Evolutionary conservation across 2,113 vertebrate genomes (phyloP), one percentile per base, ranked within the genome.

Genomic region (Globicephala melas): DNA sequence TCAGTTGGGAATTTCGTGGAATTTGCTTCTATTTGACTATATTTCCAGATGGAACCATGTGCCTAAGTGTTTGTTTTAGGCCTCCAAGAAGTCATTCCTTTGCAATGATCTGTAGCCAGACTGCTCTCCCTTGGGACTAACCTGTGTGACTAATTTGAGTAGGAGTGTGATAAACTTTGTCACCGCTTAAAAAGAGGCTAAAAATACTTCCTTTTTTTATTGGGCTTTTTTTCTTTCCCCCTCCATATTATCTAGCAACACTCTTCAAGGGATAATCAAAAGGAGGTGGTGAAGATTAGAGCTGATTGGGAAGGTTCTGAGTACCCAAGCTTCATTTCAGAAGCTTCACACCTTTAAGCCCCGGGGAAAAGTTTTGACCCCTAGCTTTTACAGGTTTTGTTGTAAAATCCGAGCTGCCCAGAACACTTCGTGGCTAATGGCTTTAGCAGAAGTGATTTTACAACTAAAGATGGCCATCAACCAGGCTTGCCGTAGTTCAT

Each of bases 391-490:
- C 98, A 98, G 98, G 97, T 98, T 98, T 98, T 98, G 97, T 98
- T 97, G 96, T 98, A 99, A 99, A 99, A 99, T 98, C 94, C 11
- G 92, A 98, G 97, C 98, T 98, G 95, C 98, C 97, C 98, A 97
- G 97, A 98, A 98, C 97, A 73, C 98, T 98, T 95, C 33, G 96
- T 97, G 97, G 97, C 98, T 99, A 99, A 99, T 99, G 99, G 98
- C 94, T 99, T 99, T 99, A 98, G 98, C 99, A 99, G 99, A 98
- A 98, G 98, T 94, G 83, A 96, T 97, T 98, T 98, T 98, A 93
- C 97, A 89, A 86, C 96, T 97, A 95, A 96, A 86, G 87, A 98
- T 98, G 96, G 98, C 98, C 98, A 97, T 98, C 98, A 98, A 96
- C 96, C 97, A 97, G 3, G 97, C 96, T 91, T 96, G 87, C 98